Evolutionary conservation across 2,113 vertebrate genomes (phyloP), one percentile per base, ranked within the genome.

Genomic region (Myanophis thanlyinensis): DNA sequence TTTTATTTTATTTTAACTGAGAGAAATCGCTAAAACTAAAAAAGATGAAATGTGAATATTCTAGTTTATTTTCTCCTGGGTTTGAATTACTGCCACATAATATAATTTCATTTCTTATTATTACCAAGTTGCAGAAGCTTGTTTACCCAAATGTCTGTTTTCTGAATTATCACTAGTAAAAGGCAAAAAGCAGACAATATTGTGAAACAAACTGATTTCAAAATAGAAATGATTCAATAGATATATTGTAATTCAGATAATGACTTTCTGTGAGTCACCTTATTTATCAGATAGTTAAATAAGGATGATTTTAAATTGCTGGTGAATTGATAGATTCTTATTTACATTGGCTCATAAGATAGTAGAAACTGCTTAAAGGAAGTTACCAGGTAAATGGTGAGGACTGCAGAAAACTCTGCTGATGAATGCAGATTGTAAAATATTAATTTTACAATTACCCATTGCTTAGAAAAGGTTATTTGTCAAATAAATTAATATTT

Each of bases 81-180:
- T 94, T 91, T 94, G 92, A 51, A 73, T 94, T 53, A 48, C 40
- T 59, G 91, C 91, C 90, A 48, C 59, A 85, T 91, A 87, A 1
- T 86, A 13, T 5, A 54, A 92, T 20, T 46, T 85, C 5, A 84
- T 93, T n/a, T 27, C 11, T 46, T 88, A 15, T 67, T 52, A 91
- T 20, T 91, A 85, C 47, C 56, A 53, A 86, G 20, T 47, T 44
- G 54, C 7, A 88, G 23, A 35, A 89, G 25, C 89, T 87, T 91
- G 52, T 85, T 86, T 52, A 67, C 49, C 9, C 7, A 47, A 86
- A 93, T 85, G 73, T 93, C 51, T 67, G 0, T 86, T 49, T 87
- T 67, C 1, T 85, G 5, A 23, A 35, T 44, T 48, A 30, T 27
- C 90, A 85, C 59, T 20, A 93, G 18, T 46, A 53, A 93, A 95